phyloP scores from a whole-genome alignment of 2,888 invertebrate genomes.

The Orthosia gracilis region DNA sequence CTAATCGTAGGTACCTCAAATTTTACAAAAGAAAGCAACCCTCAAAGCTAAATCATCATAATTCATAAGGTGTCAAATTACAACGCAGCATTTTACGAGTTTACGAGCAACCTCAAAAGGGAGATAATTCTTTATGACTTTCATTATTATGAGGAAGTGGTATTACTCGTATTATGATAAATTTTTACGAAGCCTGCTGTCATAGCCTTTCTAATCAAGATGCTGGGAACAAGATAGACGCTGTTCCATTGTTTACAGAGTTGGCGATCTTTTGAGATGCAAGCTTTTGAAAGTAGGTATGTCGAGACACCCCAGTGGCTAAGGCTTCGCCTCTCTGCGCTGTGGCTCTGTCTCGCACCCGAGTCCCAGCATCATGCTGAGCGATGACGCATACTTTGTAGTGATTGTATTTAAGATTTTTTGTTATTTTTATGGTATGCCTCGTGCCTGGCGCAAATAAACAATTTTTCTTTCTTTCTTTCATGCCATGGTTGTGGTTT shows the following conservation, averaged over 20 bases:
- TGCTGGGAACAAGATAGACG: not conserved
- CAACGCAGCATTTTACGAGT: constrained; percentile 8
- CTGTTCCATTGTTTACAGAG: not conserved
- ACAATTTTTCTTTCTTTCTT: too few species aligned
- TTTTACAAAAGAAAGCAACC: not conserved
- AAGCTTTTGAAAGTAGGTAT: too few species aligned
- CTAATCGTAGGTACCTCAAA: not conserved
- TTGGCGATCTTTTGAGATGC: not conserved
- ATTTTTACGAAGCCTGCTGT: not conserved
- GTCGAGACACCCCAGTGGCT: too few species aligned
- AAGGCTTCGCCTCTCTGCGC: too few species aligned
- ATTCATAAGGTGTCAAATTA: constrained; percentile 30
- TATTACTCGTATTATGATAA: constrained; percentile 1
- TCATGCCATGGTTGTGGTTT: too few species aligned
- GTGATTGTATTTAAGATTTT: too few species aligned
- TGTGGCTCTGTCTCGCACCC: too few species aligned
- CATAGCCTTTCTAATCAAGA: constrained; percentile 27
- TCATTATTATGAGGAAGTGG: constrained; percentile 17
- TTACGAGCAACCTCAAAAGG: constrained; percentile 27
- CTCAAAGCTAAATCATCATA: not conserved
- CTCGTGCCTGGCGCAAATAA: too few species aligned
- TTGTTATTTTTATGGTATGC: too few species aligned
- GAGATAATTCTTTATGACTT: constrained; percentile 6
- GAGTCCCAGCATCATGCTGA: too few species aligned
- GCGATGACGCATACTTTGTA: too few species aligned